Percentiles rank a stretch among this genome's conserved stretches.
phyloP scores from a whole-genome alignment of 2,888 invertebrate species.

The Mechanitis messenoides region DNA sequence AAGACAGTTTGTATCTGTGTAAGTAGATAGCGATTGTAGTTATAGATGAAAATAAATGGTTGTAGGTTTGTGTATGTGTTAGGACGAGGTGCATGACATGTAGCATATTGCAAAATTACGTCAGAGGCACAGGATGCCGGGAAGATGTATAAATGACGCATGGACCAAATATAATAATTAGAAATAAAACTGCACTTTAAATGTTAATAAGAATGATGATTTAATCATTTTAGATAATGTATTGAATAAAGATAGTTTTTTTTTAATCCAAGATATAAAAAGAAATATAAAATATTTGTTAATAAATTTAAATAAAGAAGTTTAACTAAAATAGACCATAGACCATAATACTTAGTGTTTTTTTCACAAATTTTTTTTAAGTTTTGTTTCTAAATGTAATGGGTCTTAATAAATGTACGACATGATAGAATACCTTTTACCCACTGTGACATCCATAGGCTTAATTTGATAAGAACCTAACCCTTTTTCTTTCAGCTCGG shows the following conservation, averaged over 20 bases:
- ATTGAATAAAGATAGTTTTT: not conserved
- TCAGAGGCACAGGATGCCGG: conserved; percentile 33
- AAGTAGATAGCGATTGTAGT: conserved; percentile 49
- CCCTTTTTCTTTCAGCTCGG: conserved; percentile 89
- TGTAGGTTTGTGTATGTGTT: conserved; percentile 63
- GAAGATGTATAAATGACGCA: conserved; percentile 41
- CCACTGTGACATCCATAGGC: conserved; percentile 20
- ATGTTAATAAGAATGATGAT: not conserved
- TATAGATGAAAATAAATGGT: conserved; percentile 46
- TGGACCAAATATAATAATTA: conserved; percentile 29
- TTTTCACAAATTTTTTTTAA: not conserved
- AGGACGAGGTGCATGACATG: conserved; percentile 58
- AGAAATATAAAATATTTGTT: not conserved
- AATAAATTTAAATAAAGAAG: conserved; percentile 4
- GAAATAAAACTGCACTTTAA: not conserved
- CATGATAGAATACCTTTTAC: not conserved
- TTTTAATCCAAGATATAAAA: not conserved
- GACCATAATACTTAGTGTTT: not conserved
- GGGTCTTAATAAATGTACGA: not conserved
- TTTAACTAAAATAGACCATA: conserved; percentile 2
- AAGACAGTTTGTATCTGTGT: conserved; percentile 36
- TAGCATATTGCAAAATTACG: conserved; percentile 43
- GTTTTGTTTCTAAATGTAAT: not conserved
- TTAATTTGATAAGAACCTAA: conserved; percentile 47
- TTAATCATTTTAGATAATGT: not conserved